Percentiles rank a stretch among this genome's conserved stretches.
These are phyloP conservation scores for Emmelina monodactyla DNA, from an alignment of 2,888 invertebrate genomes.

Conservation along the genomic window DNA sequence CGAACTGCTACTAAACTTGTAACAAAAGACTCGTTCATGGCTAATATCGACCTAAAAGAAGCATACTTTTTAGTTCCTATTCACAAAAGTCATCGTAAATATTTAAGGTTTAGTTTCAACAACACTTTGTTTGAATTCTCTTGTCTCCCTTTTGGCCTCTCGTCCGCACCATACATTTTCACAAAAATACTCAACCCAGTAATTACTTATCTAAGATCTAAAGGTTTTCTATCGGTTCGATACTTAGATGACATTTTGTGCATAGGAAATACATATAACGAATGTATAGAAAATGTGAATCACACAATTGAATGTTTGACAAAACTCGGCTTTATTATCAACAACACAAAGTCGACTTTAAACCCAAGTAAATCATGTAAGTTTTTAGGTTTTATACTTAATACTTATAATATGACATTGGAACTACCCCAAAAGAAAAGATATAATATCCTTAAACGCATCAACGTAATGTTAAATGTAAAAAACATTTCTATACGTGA, in stretches of 20 bases:
- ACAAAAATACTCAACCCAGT: conserved; percentile 3
- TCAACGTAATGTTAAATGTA: background rate
- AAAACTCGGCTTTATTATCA: background rate
- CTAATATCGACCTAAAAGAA: background rate
- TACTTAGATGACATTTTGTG: conserved; percentile 3
- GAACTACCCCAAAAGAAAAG: background rate
- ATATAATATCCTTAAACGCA: background rate
- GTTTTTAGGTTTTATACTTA: background rate
- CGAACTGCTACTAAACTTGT: conserved; percentile 5
- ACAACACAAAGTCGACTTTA: background rate
- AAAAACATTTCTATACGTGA: background rate
- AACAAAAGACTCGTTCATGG: conserved; percentile 2
- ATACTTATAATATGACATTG: background rate
- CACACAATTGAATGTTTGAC: background rate
- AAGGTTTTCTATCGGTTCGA: conserved; percentile 2
- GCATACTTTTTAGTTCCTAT: too few relatives aligned
- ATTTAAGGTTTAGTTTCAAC: too few relatives aligned
- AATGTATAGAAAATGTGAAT: background rate
- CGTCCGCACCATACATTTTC: conserved; percentile 5
- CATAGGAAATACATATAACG: background rate
- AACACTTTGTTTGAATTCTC: background rate
- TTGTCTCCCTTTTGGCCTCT: conserved; percentile 4
- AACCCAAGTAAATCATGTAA: background rate
- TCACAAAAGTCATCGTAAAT: too few relatives aligned
- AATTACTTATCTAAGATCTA: conserved; percentile 1